Base-by-base conservation (phyloP, 2,888 invertebrate species). In the Apodemia zela region DNA sequence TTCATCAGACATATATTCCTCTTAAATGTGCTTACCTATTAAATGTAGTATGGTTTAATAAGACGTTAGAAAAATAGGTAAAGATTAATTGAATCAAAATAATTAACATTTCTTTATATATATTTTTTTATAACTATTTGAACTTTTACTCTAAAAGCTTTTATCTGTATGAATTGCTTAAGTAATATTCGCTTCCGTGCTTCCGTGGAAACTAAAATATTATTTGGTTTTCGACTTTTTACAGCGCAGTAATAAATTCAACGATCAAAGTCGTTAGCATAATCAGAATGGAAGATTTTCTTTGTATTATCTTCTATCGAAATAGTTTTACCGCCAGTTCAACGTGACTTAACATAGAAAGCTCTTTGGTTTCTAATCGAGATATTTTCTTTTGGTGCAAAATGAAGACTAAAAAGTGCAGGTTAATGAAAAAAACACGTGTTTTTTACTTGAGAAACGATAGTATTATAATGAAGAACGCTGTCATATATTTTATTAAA, bases 291-390 rank as follows among this genome's bases (percentile, higher is more conserved):
- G 60, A 57, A 57, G 54, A 57, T 57, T 57, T 57, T 60, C 38
- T 60, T 45, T 42, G 60, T 60, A 42, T 45, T 60, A 42, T 42
- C 29, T 54, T 21, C 51, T 8, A 7, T 45, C 42, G 60, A 60
- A 59, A 42, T 60, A 60, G 38, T 60, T 60, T 25, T 45, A 42
- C 38, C 15, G 15, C 15, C 45, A n/a, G 60, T 38, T 33, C 38
- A 17, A 59, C 35, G 59, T 38, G 35, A 17, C 38, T 38, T 57
- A 49, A 59, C 59, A 70, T 67, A 65, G 66, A 67, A 67, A 66
- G 65, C 64, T 67, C 66, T 67, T 69, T 69, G 67, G 67, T 66
- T 68, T 67, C 61, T 66, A 66, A 71, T 68, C 59, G 64, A 59
- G 65, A 68, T 65, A 67, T 68, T 69, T 60, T 66, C 33, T 42